phyloP scores from a whole-genome alignment of 2,888 invertebrate species.

The Phasia obesa region DNA sequence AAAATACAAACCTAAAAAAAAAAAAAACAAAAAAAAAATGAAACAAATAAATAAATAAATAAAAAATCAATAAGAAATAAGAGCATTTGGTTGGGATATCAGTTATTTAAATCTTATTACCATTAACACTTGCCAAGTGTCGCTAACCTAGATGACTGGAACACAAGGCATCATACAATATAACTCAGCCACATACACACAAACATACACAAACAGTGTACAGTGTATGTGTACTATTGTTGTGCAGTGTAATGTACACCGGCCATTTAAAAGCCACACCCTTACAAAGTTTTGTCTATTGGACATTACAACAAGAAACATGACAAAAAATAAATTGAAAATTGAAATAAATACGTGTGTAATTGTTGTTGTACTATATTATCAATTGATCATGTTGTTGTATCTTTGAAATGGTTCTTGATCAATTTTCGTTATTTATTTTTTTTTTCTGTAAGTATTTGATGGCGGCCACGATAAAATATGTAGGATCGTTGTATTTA shows the following conservation, averaged over 20 bases:
- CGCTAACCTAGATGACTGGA: constrained; percentile 59
- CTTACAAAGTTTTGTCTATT: constrained; percentile 45
- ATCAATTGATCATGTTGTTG: constrained; percentile 63
- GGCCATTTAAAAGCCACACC: constrained; percentile 64
- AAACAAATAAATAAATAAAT: neutral
- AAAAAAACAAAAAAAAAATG: neutral
- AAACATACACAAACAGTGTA: neutral
- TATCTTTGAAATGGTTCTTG: constrained; percentile 58
- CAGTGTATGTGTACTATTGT: constrained; percentile 31
- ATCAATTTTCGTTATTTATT: constrained; percentile 55
- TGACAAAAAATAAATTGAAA: constrained; percentile 25
- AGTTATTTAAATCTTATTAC: constrained; percentile 69
- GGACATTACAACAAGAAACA: constrained; percentile 35
- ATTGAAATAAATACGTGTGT: constrained; percentile 53
- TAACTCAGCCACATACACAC: neutral
- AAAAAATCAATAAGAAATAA: constrained; percentile 37
- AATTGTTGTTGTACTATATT: constrained; percentile 48
- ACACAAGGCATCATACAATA: constrained; percentile 46
- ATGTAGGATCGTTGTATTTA: constrained; percentile 9
- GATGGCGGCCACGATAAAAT: constrained; percentile 40
- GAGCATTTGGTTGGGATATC: constrained; percentile 60
- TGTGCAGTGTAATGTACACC: constrained; percentile 58
- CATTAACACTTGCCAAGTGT: constrained; percentile 71
- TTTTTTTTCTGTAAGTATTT: constrained; percentile 8
- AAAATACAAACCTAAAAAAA: constrained; percentile 13